Percentiles rank a stretch among this genome's conserved stretches.
Evolutionary conservation across 2,113 vertebrate species (phyloP).

Genomic region (Periophthalmus modestus): DNA sequence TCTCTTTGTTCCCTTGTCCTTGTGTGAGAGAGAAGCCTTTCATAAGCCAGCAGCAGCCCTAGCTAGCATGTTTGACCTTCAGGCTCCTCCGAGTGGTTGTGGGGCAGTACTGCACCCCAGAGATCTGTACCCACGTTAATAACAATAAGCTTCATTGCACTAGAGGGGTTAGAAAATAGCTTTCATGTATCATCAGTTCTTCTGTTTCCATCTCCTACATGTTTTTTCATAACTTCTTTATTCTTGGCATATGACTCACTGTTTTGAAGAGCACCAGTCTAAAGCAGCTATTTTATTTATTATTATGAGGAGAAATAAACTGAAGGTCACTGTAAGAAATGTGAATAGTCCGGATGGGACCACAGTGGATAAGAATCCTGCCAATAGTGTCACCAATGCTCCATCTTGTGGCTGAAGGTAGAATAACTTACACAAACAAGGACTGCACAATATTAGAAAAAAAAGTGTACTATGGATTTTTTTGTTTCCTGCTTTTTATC

Average conservation of each 20-base stretch:
- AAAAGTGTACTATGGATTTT: no score
- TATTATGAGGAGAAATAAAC: not conserved
- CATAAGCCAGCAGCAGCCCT: constrained; percentile 64
- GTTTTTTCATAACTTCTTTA: not conserved
- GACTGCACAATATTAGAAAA: constrained; percentile 1
- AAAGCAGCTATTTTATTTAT: not conserved
- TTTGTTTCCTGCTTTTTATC: no score
- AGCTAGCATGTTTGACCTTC: constrained; percentile 77
- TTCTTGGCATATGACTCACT: not conserved
- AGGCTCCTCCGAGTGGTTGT: constrained; percentile 66
- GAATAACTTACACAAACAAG: constrained; percentile 28
- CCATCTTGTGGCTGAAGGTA: constrained; percentile 57
- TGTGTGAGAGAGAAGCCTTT: constrained; percentile 70
- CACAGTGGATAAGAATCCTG: not conserved
- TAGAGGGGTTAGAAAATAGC: not conserved
- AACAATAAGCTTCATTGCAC: not conserved
- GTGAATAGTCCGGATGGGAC: not conserved
- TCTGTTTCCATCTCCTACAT: not conserved
- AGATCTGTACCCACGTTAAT: constrained; percentile 3
- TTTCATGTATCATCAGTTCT: not conserved
- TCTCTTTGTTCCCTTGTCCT: constrained; percentile 76
- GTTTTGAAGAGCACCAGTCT: not conserved
- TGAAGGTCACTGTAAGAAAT: not conserved
- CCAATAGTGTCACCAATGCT: constrained; percentile 9
- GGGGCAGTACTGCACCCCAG: constrained; percentile 44